Evolutionary conservation across 1,140 invertebrate species (phyloP).

Genomic region (Calliopsis andreniformis): DNA sequence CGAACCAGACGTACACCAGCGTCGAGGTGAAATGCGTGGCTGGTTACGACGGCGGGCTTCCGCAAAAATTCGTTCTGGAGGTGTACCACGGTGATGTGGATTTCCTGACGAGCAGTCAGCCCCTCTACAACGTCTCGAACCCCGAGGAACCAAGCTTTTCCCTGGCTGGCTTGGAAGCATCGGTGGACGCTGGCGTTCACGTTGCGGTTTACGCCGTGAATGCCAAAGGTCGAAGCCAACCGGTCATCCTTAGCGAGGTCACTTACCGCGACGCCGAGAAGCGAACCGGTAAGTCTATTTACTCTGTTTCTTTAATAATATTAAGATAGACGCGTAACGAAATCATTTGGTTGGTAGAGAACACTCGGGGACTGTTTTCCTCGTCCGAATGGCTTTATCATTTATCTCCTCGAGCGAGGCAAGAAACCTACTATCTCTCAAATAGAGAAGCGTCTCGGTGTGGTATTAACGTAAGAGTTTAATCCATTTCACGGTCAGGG

Average conservation of each 20-base stretch:
- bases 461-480: too few relatives aligned
- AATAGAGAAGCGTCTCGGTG: too few relatives aligned
- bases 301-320: background rate
- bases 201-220: constrained; percentile 90
- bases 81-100: constrained; percentile 85
- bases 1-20: constrained; percentile 88
- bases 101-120: constrained; percentile 73
- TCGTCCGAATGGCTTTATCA: too few relatives aligned
- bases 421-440: too few relatives aligned
- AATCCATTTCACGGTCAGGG: too few relatives aligned
- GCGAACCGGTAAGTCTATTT: constrained; percentile 85
- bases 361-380: too few relatives aligned
- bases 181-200: constrained; percentile 86
- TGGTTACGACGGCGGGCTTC: constrained; percentile 92
- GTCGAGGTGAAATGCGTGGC: constrained; percentile 89
- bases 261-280: constrained; percentile 91
- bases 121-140: constrained; percentile 86
- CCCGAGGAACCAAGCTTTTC: constrained; percentile 85
- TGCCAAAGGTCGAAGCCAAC: constrained; percentile 88
- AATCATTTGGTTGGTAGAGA: too few relatives aligned
- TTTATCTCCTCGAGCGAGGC: too few relatives aligned
- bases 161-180: constrained; percentile 86
- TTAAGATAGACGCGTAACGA: too few relatives aligned
- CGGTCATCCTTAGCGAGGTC: constrained; percentile 87
- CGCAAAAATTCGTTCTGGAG: constrained; percentile 90